Evolutionary conservation across 2,888 invertebrate species (phyloP).

Genomic region (Iphiclides podalirius): DNA sequence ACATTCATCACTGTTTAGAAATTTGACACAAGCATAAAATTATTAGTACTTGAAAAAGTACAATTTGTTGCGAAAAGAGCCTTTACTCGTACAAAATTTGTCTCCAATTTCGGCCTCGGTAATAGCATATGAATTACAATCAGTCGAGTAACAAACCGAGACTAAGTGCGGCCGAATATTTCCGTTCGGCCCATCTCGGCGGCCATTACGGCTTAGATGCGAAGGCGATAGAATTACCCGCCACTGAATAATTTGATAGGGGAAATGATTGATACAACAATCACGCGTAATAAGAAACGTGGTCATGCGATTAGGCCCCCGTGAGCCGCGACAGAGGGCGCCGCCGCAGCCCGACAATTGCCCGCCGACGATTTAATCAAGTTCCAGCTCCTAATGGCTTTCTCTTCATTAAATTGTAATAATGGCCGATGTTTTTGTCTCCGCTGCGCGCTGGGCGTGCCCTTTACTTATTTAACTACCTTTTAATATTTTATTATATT

Average conservation of each 20-base stretch:
- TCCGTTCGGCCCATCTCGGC: slow-evolving; percentile 52
- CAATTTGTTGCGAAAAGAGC: too few species aligned
- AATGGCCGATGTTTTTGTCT: slow-evolving; percentile 67
- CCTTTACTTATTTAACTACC: slow-evolving; percentile 30
- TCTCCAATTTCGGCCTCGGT: slow-evolving; percentile 49
- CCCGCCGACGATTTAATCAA: slow-evolving; percentile 74
- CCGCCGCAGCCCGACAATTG: slow-evolving; percentile 58
- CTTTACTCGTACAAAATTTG: slow-evolving; percentile 52
- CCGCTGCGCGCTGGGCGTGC: slow-evolving; percentile 49
- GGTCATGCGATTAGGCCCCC: slow-evolving; percentile 68
- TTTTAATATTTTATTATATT: too few species aligned
- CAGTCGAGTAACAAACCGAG: slow-evolving; percentile 71
- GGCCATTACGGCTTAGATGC: slow-evolving; percentile 54
- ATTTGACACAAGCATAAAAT: too few species aligned
- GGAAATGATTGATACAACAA: slow-evolving; percentile 79
- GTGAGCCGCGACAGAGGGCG: slow-evolving; percentile 50
- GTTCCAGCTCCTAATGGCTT: slow-evolving; percentile 64
- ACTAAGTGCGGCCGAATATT: slow-evolving; percentile 73
- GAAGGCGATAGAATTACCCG: slow-evolving; percentile 74
- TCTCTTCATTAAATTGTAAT: slow-evolving; percentile 76
- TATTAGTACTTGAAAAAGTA: too few species aligned
- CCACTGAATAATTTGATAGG: slow-evolving; percentile 78
- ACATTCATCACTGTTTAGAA: too few species aligned
- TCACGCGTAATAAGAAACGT: slow-evolving; percentile 76
- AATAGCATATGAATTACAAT: slow-evolving; percentile 72